These are phyloP conservation scores for Pteruthius melanotis DNA, from an alignment of 2,113 vertebrate species.

Conservation along the genomic window DNA sequence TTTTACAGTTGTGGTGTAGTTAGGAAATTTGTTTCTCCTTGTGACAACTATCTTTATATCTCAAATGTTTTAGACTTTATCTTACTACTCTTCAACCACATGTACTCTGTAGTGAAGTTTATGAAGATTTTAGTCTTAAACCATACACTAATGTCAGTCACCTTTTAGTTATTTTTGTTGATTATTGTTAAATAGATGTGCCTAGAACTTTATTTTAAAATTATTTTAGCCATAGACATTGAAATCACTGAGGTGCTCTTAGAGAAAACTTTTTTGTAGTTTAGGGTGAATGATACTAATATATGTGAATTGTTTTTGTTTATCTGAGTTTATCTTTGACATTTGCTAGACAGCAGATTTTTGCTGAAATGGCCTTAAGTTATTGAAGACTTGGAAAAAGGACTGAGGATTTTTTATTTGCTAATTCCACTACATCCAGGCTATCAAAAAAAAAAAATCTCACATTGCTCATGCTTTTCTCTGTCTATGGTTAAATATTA, in stretches of 20 bases:
- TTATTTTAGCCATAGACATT: neutral
- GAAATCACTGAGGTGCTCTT: neutral
- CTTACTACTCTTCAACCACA: neutral
- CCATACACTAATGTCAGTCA: neutral
- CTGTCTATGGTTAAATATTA: slow-evolving; percentile 16
- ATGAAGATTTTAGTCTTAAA: slow-evolving; percentile 9
- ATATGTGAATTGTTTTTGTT: neutral
- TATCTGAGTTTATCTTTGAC: neutral
- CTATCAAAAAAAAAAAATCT: neutral
- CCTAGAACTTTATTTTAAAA: slow-evolving; percentile 1
- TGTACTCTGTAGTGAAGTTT: neutral
- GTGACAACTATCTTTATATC: neutral
- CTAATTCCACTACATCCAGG: neutral
- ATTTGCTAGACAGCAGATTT: neutral
- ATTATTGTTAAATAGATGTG: neutral
- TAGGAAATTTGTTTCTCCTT: neutral
- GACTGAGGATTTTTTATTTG: neutral
- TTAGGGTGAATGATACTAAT: neutral
- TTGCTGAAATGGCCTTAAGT: neutral
- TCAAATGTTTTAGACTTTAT: neutral
- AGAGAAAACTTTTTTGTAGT: neutral
- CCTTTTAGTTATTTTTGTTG: slow-evolving; percentile 18
- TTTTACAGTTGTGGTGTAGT: neutral
- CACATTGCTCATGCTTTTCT: neutral
- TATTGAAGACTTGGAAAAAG: neutral